phyloP scores from a whole-genome alignment of 2,113 vertebrate genomes.

The Sclerurus mexicanus region DNA sequence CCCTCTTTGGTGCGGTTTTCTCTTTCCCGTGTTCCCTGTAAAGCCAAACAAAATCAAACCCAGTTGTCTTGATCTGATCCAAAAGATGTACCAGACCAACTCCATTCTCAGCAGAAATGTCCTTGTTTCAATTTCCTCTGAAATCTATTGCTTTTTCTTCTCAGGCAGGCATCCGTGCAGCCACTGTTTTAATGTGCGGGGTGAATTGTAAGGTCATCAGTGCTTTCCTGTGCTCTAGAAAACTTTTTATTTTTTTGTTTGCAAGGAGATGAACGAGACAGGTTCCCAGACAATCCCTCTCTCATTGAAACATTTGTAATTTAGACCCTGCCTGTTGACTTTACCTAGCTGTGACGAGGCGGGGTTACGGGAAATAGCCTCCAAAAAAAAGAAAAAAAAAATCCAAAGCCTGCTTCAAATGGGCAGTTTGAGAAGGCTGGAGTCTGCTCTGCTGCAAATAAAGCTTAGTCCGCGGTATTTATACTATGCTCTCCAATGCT shows the following conservation, averaged over 20 bases:
- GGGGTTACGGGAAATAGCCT: neutral
- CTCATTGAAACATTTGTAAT: neutral
- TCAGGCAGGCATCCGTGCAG: neutral
- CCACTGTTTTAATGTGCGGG: neutral
- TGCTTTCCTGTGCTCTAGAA: neutral
- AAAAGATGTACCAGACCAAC: constrained; percentile 18
- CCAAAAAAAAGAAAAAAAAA: neutral
- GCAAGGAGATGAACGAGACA: neutral
- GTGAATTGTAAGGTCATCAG: constrained; percentile 1
- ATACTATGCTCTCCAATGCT: neutral
- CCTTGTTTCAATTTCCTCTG: constrained; percentile 52
- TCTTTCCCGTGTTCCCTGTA: neutral
- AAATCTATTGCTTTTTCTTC: constrained; percentile 17
- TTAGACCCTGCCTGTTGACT: neutral
- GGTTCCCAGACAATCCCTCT: neutral
- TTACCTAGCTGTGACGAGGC: neutral
- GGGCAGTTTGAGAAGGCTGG: neutral
- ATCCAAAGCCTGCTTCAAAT: neutral
- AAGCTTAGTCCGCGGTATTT: neutral
- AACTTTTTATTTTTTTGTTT: neutral
- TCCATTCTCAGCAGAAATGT: constrained; percentile 4
- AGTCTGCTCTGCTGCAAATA: neutral
- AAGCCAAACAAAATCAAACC: constrained; percentile 42
- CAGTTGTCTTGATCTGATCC: constrained; percentile 44
- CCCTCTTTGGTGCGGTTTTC: constrained; percentile 2